Conservation (phyloP, 2,113 vertebrate genomes). For the Puma concolor region DNA sequence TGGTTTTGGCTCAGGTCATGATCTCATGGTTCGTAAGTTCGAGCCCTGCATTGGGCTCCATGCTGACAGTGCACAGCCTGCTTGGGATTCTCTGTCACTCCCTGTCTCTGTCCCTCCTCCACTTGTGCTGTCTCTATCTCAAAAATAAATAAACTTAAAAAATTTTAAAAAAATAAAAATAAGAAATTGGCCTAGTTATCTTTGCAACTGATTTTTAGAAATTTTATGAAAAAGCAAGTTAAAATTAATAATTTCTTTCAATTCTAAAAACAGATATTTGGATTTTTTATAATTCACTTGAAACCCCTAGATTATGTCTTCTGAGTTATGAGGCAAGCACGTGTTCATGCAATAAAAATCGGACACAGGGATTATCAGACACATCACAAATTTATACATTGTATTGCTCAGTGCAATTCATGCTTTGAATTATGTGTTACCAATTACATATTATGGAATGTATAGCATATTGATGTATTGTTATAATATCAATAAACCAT, state of each 20-base stretch:
- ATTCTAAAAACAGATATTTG: neutral
- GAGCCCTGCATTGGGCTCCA: too few relatives aligned
- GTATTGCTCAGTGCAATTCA: neutral
- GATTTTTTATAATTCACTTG: neutral
- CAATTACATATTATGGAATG: neutral
- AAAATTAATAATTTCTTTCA: neutral
- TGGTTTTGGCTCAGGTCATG: too few relatives aligned
- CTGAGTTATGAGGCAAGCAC: neutral
- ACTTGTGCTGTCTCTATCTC: too few relatives aligned
- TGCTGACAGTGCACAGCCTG: too few relatives aligned
- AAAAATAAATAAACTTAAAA: too few relatives aligned
- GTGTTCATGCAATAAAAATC: neutral
- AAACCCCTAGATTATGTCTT: neutral
- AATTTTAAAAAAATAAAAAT: too few relatives aligned
- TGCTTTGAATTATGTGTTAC: neutral
- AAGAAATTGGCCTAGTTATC: neutral
- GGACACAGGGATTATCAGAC: neutral
- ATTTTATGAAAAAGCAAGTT: neutral
- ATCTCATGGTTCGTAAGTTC: too few relatives aligned
- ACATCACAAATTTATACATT: neutral
- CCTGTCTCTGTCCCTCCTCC: too few relatives aligned
- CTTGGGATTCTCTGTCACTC: too few relatives aligned
- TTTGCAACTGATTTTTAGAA: neutral
- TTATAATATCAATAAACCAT: neutral
- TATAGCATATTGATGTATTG: neutral